Evolutionary conservation across 2,888 invertebrate species (phyloP).

Genomic region (Cryptocephalus primarius): DNA sequence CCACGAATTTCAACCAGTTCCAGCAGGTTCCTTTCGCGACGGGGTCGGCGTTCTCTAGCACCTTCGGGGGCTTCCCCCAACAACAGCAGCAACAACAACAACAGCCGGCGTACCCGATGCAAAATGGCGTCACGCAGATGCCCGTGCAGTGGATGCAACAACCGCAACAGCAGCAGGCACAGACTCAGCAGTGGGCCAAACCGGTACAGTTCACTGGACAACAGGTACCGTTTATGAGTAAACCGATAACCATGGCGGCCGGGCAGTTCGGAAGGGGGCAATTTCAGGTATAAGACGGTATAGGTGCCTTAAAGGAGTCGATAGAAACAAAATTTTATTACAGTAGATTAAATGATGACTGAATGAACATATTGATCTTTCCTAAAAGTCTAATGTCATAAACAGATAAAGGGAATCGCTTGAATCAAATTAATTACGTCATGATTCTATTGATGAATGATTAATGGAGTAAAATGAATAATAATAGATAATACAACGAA

Average conservation of each 20-base stretch:
- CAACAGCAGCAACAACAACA: conserved; percentile 10
- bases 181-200: conserved; percentile 10
- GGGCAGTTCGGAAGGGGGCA: background rate
- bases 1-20: conserved; percentile 23
- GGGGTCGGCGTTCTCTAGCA: conserved; percentile 11
- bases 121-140: conserved; percentile 10
- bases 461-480: too few species aligned
- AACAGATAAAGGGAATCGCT: too few species aligned
- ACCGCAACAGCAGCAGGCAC: conserved; percentile 4
- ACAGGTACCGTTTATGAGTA: conserved; percentile 9
- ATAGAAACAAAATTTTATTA: too few species aligned
- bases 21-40: conserved; percentile 7
- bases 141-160: conserved; percentile 11
- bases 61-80: conserved; percentile 19
- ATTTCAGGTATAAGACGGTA: too few species aligned
- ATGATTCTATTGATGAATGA: too few species aligned
- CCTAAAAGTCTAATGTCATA: too few species aligned
- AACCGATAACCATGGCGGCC: conserved; percentile 6
- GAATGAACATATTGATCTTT: too few species aligned
- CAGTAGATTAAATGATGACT: too few species aligned
- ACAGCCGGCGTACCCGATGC: conserved; percentile 11
- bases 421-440: too few species aligned
- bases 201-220: conserved; percentile 9
- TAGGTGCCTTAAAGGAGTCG: too few species aligned
- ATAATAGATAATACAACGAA: too few species aligned